Evolutionary conservation across 2,113 vertebrate genomes (phyloP).

Genomic region (Indicator indicator): DNA sequence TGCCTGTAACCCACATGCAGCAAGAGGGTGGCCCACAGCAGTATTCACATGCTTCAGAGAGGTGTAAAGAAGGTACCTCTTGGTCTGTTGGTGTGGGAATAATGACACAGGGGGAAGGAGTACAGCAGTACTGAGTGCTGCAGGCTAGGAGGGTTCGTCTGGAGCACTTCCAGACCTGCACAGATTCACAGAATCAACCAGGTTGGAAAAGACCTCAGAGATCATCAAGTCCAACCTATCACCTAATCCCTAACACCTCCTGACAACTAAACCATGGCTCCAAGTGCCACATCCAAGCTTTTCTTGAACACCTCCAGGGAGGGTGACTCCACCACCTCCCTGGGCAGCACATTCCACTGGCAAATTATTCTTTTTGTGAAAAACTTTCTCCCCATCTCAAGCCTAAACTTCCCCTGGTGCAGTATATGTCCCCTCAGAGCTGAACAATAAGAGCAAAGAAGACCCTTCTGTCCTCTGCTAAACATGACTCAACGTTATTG

Average conservation of each 20-base stretch:
- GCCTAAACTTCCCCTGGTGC: no score
- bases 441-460: neutral
- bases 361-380: no score
- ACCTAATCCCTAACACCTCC: no score
- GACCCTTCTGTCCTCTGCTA: neutral
- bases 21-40: neutral
- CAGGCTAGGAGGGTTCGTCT: neutral
- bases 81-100: accelerated
- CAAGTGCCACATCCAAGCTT: no score
- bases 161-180: neutral
- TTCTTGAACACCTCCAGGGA: no score
- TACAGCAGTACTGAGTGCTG: neutral
- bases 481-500: neutral
- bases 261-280: no score
- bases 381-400: no score
- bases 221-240: no score
- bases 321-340: no score
- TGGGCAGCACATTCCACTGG: no score
- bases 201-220: no score
- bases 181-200: neutral
- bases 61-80: neutral
- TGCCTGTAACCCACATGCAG: neutral
- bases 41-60: neutral
- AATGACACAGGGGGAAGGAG: neutral
- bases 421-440: neutral